Evolutionary conservation across 2,888 invertebrate genomes (phyloP), one percentile per base, ranked within the genome.

Genomic region (Cheilosia impressa): DNA sequence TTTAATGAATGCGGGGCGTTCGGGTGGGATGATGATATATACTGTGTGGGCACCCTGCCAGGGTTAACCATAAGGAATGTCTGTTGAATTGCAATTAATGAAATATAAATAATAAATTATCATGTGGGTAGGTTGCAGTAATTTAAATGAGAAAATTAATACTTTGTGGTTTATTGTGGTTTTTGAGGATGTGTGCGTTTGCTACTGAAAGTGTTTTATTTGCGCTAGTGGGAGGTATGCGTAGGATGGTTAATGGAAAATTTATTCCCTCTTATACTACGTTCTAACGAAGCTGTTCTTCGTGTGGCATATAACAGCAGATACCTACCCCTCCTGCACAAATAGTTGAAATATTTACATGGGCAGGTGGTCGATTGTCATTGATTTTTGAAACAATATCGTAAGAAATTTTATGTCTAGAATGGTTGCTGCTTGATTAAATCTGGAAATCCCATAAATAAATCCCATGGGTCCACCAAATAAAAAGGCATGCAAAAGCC

Each of bases 81-180:
- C 79, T 76, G 84, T 76, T 84, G 84, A 79, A 84, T 71, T 75
- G 79, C 75, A 84, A 80, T 79, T 80, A 84, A 79, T 79, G 75
- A 84, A 71, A 84, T 62, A 75, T 79, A 84, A 84, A 84, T 84
- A 79, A 84, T 84, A 84, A 84, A 84, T 84, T 84, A 80, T 76
- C 84, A 60, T 60, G 75, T 75, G 84, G 79, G 71, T 73, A 65
- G 68, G 65, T 52, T 63, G 31, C 31, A 38, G 71, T 47, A 58
- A 27, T 50, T 73, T 60, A 47, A 58, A 68, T 73, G 63, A 24
- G 50, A 38, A 60, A 71, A 41, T 75, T 50, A 65, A 71, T 76
- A 53, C 58, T 57, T 52, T 53, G 66, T 71, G 69, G 60, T 47
- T 62, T 69, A 62, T 58, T 57, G 45, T 45, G 73, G 75, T 45